These are phyloP conservation scores for Deilephila porcellus DNA, from an alignment of 2,888 invertebrate genomes.

Conservation along the genomic window DNA sequence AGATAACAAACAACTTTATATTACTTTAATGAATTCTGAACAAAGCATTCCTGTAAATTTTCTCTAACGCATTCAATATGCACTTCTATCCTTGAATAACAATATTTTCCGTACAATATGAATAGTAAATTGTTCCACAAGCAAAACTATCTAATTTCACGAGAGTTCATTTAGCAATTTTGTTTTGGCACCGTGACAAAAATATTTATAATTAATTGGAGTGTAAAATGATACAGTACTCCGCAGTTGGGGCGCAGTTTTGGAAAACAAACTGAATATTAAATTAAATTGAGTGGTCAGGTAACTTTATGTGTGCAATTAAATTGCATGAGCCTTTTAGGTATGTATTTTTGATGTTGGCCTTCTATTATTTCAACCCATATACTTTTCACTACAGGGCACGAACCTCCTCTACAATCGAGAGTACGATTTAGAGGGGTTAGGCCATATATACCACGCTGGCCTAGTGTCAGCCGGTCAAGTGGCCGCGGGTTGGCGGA, in stretches of 20 bases:
- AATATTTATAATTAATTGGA: not conserved
- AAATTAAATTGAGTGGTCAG: not conserved
- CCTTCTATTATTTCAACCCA: too few relatives aligned
- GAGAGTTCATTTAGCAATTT: not conserved
- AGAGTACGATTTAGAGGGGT: too few relatives aligned
- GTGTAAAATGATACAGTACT: not conserved
- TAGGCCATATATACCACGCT: too few relatives aligned
- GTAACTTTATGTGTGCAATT: not conserved
- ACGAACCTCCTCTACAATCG: too few relatives aligned
- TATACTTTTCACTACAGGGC: too few relatives aligned
- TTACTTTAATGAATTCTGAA: not conserved
- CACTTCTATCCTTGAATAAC: not conserved
- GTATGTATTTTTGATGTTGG: too few relatives aligned
- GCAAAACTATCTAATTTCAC: slow-evolving; percentile 4
- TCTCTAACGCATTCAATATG: not conserved
- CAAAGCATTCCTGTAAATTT: not conserved
- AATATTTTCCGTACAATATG: slow-evolving; percentile 1
- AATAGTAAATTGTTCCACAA: not conserved
- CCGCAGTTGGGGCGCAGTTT: not conserved
- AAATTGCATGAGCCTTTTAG: not conserved
- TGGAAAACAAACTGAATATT: slow-evolving; percentile 6
- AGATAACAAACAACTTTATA: not conserved
- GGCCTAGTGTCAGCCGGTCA: too few relatives aligned
- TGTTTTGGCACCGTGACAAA: not conserved
- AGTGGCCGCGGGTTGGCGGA: too few relatives aligned